These are phyloP conservation scores for Lepus townsendii DNA, from an alignment of 2,797 vertebrate species.

Conservation along the genomic window DNA sequence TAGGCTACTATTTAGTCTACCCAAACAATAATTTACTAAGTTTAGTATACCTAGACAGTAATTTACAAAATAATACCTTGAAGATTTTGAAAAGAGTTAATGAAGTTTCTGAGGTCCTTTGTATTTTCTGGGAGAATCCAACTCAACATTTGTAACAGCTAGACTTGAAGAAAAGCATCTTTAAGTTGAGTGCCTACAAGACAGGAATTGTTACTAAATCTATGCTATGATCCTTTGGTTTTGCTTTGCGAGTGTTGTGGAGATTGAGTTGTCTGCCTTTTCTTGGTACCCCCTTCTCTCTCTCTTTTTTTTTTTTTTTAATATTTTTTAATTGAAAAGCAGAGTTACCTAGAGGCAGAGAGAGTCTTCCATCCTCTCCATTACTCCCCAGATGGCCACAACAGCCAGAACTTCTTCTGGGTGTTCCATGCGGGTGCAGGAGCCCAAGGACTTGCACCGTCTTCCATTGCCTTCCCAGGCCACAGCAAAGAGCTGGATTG, in stretches of 20 bases:
- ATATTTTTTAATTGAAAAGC: too few relatives aligned
- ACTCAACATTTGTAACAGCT: constrained; percentile 6
- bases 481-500: too few relatives aligned
- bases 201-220: not conserved
- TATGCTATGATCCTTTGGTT: not conserved
- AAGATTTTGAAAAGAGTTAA: constrained; percentile 73
- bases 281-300: not conserved
- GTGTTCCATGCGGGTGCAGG: too few relatives aligned
- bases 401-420: too few relatives aligned
- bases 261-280: too few relatives aligned
- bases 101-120: constrained; percentile 7
- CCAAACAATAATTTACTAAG: constrained; percentile 72
- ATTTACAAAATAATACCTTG: constrained; percentile 73
- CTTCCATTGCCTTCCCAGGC: too few relatives aligned
- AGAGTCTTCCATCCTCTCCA: too few relatives aligned
- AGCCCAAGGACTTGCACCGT: too few relatives aligned
- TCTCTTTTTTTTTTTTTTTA: not conserved
- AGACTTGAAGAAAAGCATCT: not conserved
- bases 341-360: too few relatives aligned
- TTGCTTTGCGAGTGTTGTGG: not conserved
- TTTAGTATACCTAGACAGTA: constrained; percentile 69
- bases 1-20: constrained; percentile 63
- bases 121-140: constrained; percentile 52
- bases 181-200: not conserved
- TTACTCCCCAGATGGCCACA: too few relatives aligned